These are phyloP conservation scores for Pilophorus perplexus DNA, from an alignment of 2,888 invertebrate genomes.

Conservation along the genomic window DNA sequence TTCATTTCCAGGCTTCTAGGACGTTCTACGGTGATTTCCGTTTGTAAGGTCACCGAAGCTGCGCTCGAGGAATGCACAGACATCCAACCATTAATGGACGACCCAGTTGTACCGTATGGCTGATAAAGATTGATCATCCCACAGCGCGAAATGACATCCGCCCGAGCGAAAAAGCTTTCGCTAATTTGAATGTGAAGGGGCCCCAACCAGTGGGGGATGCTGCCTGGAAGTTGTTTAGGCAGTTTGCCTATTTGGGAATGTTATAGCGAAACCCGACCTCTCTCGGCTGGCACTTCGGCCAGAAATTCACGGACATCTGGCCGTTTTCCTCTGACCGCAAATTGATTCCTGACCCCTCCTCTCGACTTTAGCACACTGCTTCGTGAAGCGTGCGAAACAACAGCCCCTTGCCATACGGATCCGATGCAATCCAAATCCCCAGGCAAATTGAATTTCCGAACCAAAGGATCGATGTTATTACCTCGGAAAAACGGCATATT, in stretches of 20 bases:
- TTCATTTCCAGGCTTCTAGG: too few species aligned
- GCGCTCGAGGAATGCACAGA: too few species aligned
- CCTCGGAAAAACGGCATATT: slow-evolving; percentile 14
- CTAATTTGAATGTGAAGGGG: not conserved
- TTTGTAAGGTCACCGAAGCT: too few species aligned
- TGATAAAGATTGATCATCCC: too few species aligned
- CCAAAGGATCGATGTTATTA: slow-evolving; percentile 5
- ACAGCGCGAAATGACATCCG: not conserved
- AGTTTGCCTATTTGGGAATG: not conserved
- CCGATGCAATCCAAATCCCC: not conserved
- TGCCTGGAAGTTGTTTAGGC: too few species aligned
- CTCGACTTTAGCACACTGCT: not conserved
- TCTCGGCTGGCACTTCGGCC: not conserved
- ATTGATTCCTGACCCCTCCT: not conserved
- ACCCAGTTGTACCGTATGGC: too few species aligned
- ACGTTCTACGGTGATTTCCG: too few species aligned
- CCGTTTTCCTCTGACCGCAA: not conserved
- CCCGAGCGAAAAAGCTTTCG: not conserved
- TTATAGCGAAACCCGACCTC: not conserved
- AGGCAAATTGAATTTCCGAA: slow-evolving; percentile 26
- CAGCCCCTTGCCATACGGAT: not conserved
- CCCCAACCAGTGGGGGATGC: not conserved
- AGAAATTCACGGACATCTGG: too few species aligned
- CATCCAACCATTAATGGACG: too few species aligned
- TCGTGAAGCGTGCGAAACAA: not conserved